Evolutionary conservation across 1,140 invertebrate genomes (phyloP), one percentile per base, ranked within the genome.

Genomic region (Nebria ingens): DNA sequence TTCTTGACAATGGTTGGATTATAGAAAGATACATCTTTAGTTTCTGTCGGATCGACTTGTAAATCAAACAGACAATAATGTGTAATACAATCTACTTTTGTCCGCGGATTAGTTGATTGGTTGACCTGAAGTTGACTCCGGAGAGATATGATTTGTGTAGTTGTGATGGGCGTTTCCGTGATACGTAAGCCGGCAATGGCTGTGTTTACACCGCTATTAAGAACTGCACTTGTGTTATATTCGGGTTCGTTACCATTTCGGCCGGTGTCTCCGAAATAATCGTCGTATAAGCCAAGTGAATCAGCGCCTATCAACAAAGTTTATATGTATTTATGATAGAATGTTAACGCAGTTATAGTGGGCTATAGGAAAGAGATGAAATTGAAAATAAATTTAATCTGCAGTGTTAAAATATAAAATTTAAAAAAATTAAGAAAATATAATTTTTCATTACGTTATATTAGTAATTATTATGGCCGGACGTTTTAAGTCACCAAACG

Each of bases 21-120:
- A 22, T 71, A 61, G 2, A 73, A 61, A 1, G 85, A 81, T 6
- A 93, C 66, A 68, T 95, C 91, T 55, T 79, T 78, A n/a, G 73
- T 76, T 73, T 95, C 93, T 67, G 92, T 95, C 3, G 91, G 91
- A 74, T 95, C 92, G 19, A 76, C 63, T 1, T 72, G 63, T 17
- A 95, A 74, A 65, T 95, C 82, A 65, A 88, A 92, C 0, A 95
- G 74, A 64, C 91, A 95, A 0, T 81, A 51, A 51, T 49, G 19
- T 55, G 2, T 12, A 15, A 34, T 6, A 34, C 25, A 34, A 34
- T 6, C 6, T 34, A 34, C 25, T 6, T 34, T 52, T 53, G 1
- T 13, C 9, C 4, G 53, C 19, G 22, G 21, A 20, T 29, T 6
- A 4, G 12, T 12, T 53, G 29, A 25, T 15, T 25, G 23, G 13